A percentile compares a stretch with the other conserved stretches of the same genome.
phyloP scores from a whole-genome alignment of 2,797 vertebrate genomes.

The Sternotherus odoratus region DNA sequence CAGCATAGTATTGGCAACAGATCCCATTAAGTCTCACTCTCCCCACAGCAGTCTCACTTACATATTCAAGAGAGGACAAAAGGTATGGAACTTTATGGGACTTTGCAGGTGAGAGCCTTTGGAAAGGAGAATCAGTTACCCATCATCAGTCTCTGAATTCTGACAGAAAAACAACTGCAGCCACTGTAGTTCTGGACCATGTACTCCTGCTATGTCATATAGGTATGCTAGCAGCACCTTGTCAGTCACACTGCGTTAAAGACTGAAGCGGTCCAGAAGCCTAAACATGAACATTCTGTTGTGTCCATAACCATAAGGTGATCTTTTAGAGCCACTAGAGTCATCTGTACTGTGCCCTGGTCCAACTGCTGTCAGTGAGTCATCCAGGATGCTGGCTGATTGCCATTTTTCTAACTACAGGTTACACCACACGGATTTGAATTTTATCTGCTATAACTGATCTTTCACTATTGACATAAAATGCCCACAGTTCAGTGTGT shows the following conservation, averaged over 20 bases:
- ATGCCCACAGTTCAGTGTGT: background rate
- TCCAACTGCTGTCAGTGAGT: no score
- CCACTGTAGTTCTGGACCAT: background rate
- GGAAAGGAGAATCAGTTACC: rapidly evolving
- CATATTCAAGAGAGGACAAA: background rate
- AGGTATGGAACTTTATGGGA: background rate
- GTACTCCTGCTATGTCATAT: background rate
- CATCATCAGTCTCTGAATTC: background rate
- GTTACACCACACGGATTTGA: background rate
- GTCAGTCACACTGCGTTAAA: background rate
- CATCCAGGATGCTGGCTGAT: no score
- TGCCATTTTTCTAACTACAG: no score
- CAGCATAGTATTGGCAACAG: background rate
- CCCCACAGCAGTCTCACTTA: background rate
- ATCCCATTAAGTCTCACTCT: no score
- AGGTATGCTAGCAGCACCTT: background rate
- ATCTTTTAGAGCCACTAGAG: background rate
- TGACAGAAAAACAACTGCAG: background rate
- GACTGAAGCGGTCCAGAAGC: background rate
- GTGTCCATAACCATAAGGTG: background rate
- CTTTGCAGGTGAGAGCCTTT: background rate
- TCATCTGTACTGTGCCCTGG: no score
- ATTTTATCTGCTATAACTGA: background rate
- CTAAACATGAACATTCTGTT: background rate
- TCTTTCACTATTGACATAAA: background rate